These are phyloP conservation scores for Eupithecia inturbata DNA, from an alignment of 2,888 invertebrate genomes.

Conservation along the genomic window DNA sequence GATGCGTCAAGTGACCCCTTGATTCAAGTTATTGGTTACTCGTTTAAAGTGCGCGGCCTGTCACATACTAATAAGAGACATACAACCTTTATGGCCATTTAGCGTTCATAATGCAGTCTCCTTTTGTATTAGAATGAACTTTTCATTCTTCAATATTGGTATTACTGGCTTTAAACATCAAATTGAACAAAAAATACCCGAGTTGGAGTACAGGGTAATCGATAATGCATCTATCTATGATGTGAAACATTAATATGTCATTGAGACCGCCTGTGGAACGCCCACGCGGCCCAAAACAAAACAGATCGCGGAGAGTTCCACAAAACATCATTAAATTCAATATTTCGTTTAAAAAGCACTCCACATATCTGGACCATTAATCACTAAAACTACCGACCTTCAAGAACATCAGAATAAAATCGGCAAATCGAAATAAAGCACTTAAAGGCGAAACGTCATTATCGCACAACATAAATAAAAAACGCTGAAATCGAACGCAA, in stretches of 20 bases:
- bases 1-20: conserved; percentile 80
- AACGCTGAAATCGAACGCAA: conserved; percentile 81
- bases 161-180: conserved; percentile 37
- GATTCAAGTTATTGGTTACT: conserved; percentile 81
- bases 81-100: conserved; percentile 43
- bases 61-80: conserved; percentile 55
- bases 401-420: conserved; percentile 82
- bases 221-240: conserved; percentile 62
- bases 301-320: conserved; percentile 70
- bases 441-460: conserved; percentile 84
- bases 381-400: conserved; percentile 83
- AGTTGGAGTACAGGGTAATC: conserved; percentile 58
- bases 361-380: conserved; percentile 82
- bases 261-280: conserved; percentile 64
- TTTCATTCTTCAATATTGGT: conserved; percentile 16
- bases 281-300: conserved; percentile 67
- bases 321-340: conserved; percentile 83
- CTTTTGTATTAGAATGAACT: conserved; percentile 25
- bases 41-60: conserved; percentile 71
- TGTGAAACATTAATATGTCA: conserved; percentile 63
- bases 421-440: conserved; percentile 84
- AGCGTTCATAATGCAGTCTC: conserved; percentile 28
- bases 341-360: conserved; percentile 84
- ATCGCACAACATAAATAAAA: conserved; percentile 84
- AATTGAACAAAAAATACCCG: conserved; percentile 44